Conservation (phyloP, 2,797 vertebrate genomes). For the Oceanodroma leucorhoa region DNA sequence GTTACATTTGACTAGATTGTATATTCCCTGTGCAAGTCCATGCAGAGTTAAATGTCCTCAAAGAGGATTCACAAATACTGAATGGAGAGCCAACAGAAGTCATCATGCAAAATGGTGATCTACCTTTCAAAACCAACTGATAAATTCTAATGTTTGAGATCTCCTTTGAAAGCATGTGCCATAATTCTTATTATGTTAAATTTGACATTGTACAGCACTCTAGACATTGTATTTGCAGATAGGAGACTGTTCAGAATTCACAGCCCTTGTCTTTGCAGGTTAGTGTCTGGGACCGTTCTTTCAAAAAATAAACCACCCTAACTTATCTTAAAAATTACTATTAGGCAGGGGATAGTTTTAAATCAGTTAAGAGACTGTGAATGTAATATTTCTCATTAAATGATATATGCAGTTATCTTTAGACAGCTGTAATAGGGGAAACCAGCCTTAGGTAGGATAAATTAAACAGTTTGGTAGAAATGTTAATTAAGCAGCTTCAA, state of each 20-base stretch:
- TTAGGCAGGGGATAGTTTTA: background rate
- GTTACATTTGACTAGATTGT: background rate
- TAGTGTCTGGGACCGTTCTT: background rate
- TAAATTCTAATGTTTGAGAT: background rate
- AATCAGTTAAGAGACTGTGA: background rate
- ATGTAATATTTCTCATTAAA: background rate
- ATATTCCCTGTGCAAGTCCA: background rate
- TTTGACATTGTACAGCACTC: background rate
- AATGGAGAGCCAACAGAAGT: background rate
- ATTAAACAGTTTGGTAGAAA: conserved; percentile 7
- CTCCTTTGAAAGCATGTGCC: background rate
- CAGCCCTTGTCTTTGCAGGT: background rate
- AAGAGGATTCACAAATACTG: background rate
- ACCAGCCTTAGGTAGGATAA: background rate
- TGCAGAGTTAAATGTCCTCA: background rate
- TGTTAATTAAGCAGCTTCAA: conserved; percentile 15
- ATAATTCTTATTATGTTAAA: background rate
- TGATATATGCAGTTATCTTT: background rate
- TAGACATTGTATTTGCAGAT: background rate
- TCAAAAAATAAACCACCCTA: background rate
- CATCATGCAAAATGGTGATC: background rate
- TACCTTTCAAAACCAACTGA: background rate
- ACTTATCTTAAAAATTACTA: background rate
- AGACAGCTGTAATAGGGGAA: background rate
- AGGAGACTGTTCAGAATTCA: background rate